Evolutionary conservation across 1,140 invertebrate genomes (phyloP), one percentile per base, ranked within the genome.

Genomic region (Coelopa frigida): DNA sequence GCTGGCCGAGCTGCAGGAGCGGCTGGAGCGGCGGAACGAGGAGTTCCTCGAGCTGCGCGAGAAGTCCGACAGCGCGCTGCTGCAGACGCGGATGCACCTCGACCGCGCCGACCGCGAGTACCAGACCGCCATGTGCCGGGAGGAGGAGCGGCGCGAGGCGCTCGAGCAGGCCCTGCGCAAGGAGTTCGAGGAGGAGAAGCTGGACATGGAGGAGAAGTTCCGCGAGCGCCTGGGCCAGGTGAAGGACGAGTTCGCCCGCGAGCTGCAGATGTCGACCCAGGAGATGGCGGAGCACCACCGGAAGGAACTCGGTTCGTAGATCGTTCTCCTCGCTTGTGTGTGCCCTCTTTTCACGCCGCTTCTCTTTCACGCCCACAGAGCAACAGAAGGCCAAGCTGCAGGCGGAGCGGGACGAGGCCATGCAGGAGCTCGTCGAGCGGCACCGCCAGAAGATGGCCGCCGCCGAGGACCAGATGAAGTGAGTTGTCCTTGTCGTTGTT

Each of bases 291-390:
- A 73, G 21, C 57, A 76, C 44, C 75, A 81, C 60, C 71, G 75
- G 47, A 67, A 74, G 52, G 74, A 82, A 66, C 56, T 83, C 55
- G 74, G 79, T 81, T n/a, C n/a, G n/a, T n/a, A n/a, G n/a, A n/a
- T n/a, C 12, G 27, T 29, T 29, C 27, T 8, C 8, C 8, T 29
- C 8, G 27, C 27, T 29, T 8, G 8, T 29, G 27, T 8, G 8
- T 29, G 27, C n/a, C n/a, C 27, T n/a, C 8, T 29, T 8, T 36
- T 15, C 6, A 36, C 6, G 14, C n/a, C 18, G n/a, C 33, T 7
- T 36, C 33, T n/a, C n/a, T n/a, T n/a, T n/a, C n/a, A n/a, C n/a
- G n/a, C n/a, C n/a, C n/a, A n/a, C 50, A 76, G 75, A 76, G 49
- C 55, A 70, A 21, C 73, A 77, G 55, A 77, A 74, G 65, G 70